phyloP scores from a whole-genome alignment of 2,888 invertebrate species.

The Carterocephalus palaemon region DNA sequence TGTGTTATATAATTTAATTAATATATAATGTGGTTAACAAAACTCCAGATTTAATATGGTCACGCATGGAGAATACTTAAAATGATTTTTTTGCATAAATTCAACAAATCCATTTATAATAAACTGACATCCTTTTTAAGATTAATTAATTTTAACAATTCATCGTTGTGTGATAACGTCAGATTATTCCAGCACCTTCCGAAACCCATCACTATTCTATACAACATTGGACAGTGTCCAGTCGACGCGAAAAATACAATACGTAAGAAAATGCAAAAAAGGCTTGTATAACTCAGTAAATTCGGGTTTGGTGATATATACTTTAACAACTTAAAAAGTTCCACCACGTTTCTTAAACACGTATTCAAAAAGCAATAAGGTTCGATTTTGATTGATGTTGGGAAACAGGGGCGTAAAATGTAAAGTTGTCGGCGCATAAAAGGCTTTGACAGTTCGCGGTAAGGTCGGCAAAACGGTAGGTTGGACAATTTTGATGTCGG shows the following conservation, averaged over 20 bases:
- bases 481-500: constrained; percentile 69
- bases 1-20: no score
- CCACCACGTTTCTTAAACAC: background rate
- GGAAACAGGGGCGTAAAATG: constrained; percentile 24
- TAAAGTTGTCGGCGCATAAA: constrained; percentile 48
- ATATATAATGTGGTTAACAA: no score
- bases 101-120: no score
- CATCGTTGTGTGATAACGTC: constrained; percentile 5
- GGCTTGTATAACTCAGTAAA: constrained; percentile 70
- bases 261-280: constrained; percentile 45
- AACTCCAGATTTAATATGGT: no score
- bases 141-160: no score
- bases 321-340: constrained; percentile 35
- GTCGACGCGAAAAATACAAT: constrained; percentile 37
- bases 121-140: no score
- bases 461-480: constrained; percentile 72
- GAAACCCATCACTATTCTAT: constrained; percentile 15
- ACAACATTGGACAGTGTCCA: constrained; percentile 37
- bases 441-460: constrained; percentile 75
- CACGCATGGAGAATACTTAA: no score
- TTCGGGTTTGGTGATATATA: constrained; percentile 66
- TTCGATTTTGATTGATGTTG: constrained; percentile 27
- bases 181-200: background rate
- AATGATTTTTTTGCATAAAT: no score
- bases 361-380: constrained; percentile 29